These are phyloP conservation scores for Dendrolimus houi DNA, from an alignment of 2,888 invertebrate species.

Conservation along the genomic window DNA sequence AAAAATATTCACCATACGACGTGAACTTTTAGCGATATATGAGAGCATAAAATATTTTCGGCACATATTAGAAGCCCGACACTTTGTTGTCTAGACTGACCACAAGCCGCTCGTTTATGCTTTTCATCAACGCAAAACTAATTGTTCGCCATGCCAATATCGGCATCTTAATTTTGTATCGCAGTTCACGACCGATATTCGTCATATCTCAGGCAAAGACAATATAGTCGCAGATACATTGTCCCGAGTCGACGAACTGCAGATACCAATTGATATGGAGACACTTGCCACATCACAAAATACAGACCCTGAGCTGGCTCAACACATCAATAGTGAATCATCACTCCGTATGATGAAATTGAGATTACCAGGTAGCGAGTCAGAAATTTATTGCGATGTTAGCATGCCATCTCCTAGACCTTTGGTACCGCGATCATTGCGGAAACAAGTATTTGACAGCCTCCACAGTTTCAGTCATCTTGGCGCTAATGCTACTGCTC, in stretches of 20 bases:
- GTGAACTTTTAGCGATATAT: no score
- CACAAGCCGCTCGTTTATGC: no score
- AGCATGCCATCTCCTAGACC: slow-evolving; percentile 15
- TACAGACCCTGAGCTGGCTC: slow-evolving; percentile 10
- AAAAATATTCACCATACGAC: no score
- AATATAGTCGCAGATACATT: slow-evolving; percentile 23
- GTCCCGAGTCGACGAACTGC: slow-evolving; percentile 19
- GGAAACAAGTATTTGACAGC: slow-evolving; percentile 17
- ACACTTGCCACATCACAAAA: slow-evolving; percentile 11
- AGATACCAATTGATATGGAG: slow-evolving; percentile 6
- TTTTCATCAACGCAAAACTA: no score
- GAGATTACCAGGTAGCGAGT: slow-evolving; percentile 6
- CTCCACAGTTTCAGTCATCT: slow-evolving; percentile 19
- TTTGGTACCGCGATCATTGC: slow-evolving; percentile 12
- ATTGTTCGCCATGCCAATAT: background rate
- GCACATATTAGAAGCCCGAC: no score
- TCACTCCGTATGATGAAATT: slow-evolving; percentile 13
- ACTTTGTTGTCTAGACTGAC: no score
- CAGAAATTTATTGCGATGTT: slow-evolving; percentile 16
- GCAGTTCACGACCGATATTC: slow-evolving; percentile 17
- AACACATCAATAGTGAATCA: slow-evolving; percentile 5
- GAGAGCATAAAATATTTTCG: no score
- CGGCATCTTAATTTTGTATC: slow-evolving; percentile 15
- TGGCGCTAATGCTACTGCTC: slow-evolving; percentile 16
- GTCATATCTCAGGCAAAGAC: slow-evolving; percentile 13